Percentiles rank a stretch among this genome's conserved stretches.
These are phyloP conservation scores for Microchirus variegatus DNA, from an alignment of 2,797 vertebrate species.

Conservation along the genomic window DNA sequence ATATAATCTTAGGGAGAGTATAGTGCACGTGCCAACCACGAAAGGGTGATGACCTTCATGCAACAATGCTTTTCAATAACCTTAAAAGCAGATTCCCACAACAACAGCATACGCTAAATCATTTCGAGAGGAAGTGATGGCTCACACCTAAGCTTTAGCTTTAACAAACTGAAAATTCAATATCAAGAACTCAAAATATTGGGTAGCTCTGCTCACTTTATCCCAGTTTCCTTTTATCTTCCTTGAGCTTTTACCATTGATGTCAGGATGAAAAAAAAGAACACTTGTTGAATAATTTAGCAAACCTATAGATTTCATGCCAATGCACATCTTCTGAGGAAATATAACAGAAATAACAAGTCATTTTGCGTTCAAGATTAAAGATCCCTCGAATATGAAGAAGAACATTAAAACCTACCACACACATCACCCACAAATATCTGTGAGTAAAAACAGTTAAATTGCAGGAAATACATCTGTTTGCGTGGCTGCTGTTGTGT, in stretches of 20 bases:
- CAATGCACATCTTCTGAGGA: no score
- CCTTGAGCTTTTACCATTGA: not conserved
- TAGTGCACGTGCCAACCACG: conserved; percentile 9
- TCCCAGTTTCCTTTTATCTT: not conserved
- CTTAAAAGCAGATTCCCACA: conserved; percentile 54
- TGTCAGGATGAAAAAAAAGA: no score
- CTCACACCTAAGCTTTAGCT: conserved; percentile 12
- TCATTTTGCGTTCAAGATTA: no score
- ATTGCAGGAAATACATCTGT: conserved; percentile 6
- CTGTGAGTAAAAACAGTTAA: not conserved
- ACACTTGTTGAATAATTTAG: no score
- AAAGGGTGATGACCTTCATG: conserved; percentile 55
- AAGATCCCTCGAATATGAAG: no score
- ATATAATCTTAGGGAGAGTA: conserved; percentile 50
- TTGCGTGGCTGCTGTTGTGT: conserved; percentile 11
- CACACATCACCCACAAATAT: not conserved
- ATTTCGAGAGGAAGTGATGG: conserved; percentile 20
- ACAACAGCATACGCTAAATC: conserved; percentile 25
- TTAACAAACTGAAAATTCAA: conserved; percentile 8
- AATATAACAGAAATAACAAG: no score
- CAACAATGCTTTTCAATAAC: conserved; percentile 53
- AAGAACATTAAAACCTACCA: not conserved
- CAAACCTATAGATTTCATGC: no score
- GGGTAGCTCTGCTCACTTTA: conserved; percentile 1
- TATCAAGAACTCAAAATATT: conserved; percentile 2